Conservation (phyloP, 2,797 vertebrate genomes). For the Anas acuta region DNA sequence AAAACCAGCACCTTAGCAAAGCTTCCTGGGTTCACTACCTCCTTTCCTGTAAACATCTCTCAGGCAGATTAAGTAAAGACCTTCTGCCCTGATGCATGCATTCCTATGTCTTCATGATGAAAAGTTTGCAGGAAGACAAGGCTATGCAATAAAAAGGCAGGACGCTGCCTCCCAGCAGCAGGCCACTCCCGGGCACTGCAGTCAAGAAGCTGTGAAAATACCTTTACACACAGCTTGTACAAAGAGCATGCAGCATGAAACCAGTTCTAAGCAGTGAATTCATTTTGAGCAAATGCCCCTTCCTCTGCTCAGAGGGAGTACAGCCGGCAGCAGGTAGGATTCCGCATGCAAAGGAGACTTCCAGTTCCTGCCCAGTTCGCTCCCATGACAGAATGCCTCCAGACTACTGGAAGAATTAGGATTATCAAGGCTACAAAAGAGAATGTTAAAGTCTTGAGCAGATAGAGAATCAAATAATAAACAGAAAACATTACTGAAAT, state of each 20-base stretch:
- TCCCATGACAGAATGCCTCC: not conserved
- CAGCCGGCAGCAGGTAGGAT: too few species aligned
- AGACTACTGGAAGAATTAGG: too few species aligned
- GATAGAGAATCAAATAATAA: not conserved
- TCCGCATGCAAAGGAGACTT: accelerated
- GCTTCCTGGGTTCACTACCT: not conserved
- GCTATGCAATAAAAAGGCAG: accelerated
- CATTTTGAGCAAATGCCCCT: not conserved
- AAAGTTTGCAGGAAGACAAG: not conserved
- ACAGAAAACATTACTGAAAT: not conserved
- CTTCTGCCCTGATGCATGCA: not conserved
- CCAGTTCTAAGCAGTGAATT: not conserved
- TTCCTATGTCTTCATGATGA: too few species aligned
- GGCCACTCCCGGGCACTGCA: not conserved
- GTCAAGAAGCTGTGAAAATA: not conserved
- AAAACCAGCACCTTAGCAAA: not conserved
- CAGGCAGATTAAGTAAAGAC: not conserved
- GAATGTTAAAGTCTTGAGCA: not conserved
- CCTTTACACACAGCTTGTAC: not conserved
- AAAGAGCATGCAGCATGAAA: not conserved
- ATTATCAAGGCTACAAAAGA: not conserved
- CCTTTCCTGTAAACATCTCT: not conserved
- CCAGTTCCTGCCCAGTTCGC: not conserved
- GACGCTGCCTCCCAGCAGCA: not conserved
- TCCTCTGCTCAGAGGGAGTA: not conserved